Conservation (phyloP, 2,797 vertebrate genomes). For the Chelidonichthys spinosus region DNA sequence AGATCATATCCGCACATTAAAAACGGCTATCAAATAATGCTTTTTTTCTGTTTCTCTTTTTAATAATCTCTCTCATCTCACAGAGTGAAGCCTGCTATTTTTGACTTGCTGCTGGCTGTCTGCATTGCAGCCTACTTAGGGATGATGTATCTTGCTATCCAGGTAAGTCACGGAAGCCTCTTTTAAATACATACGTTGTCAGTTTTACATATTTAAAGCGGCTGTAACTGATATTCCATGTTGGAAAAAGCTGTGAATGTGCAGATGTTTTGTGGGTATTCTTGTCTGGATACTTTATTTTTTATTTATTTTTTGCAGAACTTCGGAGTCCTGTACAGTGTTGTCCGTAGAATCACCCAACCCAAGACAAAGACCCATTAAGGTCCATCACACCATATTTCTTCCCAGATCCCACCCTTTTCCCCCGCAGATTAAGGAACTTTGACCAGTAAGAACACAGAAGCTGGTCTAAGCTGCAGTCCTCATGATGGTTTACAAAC, state of each 20-base stretch:
- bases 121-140: conserved; percentile 97
- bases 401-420: conserved; percentile 8
- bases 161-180: conserved; percentile 82
- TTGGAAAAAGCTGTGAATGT: neutral
- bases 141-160: conserved; percentile 93
- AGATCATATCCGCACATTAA: neutral
- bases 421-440: conserved; percentile 41
- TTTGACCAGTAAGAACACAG: conserved; percentile 56
- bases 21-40: neutral
- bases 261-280: neutral
- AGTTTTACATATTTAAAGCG: neutral
- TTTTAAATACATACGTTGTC: neutral
- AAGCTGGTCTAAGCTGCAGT: conserved; percentile 55
- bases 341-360: conserved; percentile 90
- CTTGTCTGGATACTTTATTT: neutral
- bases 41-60: neutral
- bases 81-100: conserved; percentile 98
- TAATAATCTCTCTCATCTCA: neutral
- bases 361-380: conserved; percentile 92
- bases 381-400: conserved; percentile 18
- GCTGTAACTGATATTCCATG: neutral
- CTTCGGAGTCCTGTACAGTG: conserved; percentile 91
- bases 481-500: conserved; percentile 51
- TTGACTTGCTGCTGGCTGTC: conserved; percentile 94
- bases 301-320: conserved; percentile 82